Percentiles rank a stretch among this genome's conserved stretches.
These are phyloP conservation scores for Lottia scabra DNA, from an alignment of 2,888 invertebrate species.

Conservation along the genomic window DNA sequence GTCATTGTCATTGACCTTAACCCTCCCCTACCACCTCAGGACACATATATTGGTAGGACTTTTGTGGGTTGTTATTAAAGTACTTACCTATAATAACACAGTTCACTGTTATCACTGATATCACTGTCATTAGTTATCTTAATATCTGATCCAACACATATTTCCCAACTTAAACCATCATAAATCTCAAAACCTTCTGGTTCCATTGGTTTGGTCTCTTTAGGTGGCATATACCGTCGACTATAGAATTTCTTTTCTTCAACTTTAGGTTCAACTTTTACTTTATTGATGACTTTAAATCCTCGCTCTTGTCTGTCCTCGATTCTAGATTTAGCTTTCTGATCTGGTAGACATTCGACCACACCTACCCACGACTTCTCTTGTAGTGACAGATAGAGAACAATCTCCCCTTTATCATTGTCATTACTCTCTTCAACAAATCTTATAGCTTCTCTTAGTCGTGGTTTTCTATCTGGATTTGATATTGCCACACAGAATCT, in stretches of 20 bases:
- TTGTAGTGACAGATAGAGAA: constrained; percentile 58
- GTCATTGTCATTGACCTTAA: too few relatives aligned
- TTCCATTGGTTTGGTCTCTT: constrained; percentile 23
- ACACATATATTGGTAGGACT: too few relatives aligned
- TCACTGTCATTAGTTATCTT: constrained; percentile 45
- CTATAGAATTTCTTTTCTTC: constrained; percentile 5
- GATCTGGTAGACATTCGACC: constrained; percentile 54
- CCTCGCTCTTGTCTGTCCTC: constrained; percentile 44
- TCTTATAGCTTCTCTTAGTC: constrained; percentile 51
- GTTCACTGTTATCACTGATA: constrained; percentile 44
- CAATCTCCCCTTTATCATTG: constrained; percentile 56
- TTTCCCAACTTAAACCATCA: constrained; percentile 54
- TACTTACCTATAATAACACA: constrained; percentile 34
- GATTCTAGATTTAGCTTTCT: constrained; percentile 40
- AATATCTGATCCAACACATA: constrained; percentile 46
- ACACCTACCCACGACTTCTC: constrained; percentile 63
- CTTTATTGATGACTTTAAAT: constrained; percentile 23
- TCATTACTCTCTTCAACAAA: constrained; percentile 46
- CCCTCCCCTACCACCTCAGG: too few relatives aligned
- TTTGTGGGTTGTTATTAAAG: background rate
- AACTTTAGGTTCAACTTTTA: background rate
- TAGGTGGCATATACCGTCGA: constrained; percentile 30
- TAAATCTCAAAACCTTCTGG: constrained; percentile 46
- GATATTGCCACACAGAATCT: constrained; percentile 63
- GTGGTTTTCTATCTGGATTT: constrained; percentile 50